Base-by-base conservation (phyloP, 2,797 vertebrate genomes). In the Poecile montanus region DNA sequence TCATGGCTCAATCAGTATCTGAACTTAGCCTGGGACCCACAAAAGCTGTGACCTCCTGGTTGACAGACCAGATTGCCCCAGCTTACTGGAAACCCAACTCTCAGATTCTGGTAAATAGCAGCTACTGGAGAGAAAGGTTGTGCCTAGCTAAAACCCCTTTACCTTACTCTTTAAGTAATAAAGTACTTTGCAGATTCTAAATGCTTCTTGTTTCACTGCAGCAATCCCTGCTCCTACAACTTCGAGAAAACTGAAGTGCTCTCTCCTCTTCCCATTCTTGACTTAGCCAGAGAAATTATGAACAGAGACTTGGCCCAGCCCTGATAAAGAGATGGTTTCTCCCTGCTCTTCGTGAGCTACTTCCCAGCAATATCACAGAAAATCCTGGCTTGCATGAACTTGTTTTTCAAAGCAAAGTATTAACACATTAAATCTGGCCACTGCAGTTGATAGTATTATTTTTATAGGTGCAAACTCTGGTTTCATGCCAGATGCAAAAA, bases 21-120 rank as follows among this genome's bases (percentile, higher is more conserved):
- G 99, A 99, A 96, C 98, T 99, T 85, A 99, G 99, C 83, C 98
- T 99, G 53, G 99, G 99, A 95, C 99, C 99, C 56, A 99, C 99
- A 93, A 99, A 99, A 97, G 99, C 99, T 1, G 99, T 99, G 94
- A 99, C 99, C 4, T 99, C 99, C 74, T 99, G 99, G 99, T 97
- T 99, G 48, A 99, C 99, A 1, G 99, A 99, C 96, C 99, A 99
- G 98, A 99, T 99, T 29, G 99, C 99, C 19, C 99, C 99, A 13
- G 95, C 99, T 58, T 99, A 99, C 98, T 99, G 99, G 99, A 99
- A 98, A 96, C 99, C 99, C 82, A 99, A 99, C 97, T 99, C 99
- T 65, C 98, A 99, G 84, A 99, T 99, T 87, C 92, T 99, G 98
- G 99, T 99, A 98, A 97, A 97, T 94, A 95, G 56, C 34, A 90